These are phyloP conservation scores for Cryptoblepharus egeriae DNA, from an alignment of 2,797 vertebrate species.

Conservation along the genomic window DNA sequence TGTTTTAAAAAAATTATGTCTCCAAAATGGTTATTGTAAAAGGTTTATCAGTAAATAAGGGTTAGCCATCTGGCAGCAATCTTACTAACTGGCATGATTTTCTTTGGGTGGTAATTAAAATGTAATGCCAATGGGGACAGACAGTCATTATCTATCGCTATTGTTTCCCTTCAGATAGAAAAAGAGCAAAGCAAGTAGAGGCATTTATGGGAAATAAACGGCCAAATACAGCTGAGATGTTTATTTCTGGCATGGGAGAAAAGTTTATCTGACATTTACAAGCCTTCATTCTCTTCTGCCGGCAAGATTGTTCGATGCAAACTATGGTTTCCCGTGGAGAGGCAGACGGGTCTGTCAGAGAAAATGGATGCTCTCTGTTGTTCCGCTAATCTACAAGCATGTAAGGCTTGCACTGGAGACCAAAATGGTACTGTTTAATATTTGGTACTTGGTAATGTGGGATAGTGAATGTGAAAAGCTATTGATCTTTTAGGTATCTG, in stretches of 20 bases:
- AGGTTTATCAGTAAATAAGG: conserved; percentile 66
- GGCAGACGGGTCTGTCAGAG: conserved; percentile 32
- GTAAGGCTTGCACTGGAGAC: conserved; percentile 32
- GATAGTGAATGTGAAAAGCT: conserved; percentile 20
- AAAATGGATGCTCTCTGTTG: conserved; percentile 47
- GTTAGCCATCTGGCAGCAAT: conserved; percentile 66
- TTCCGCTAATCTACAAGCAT: conserved; percentile 32
- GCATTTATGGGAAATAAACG: conserved; percentile 68
- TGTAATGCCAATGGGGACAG: conserved; percentile 61
- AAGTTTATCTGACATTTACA: conserved; percentile 49
- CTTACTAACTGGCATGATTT: conserved; percentile 57
- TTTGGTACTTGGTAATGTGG: conserved; percentile 21
- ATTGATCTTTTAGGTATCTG: background rate
- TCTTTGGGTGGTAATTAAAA: conserved; percentile 63
- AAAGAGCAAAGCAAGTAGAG: conserved; percentile 62
- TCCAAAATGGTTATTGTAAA: conserved; percentile 59
- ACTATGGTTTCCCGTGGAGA: conserved; percentile 56
- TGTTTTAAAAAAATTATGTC: conserved; percentile 35
- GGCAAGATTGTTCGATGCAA: conserved; percentile 56
- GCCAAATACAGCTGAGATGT: conserved; percentile 63
- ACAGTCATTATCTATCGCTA: conserved; percentile 65
- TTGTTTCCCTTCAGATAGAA: conserved; percentile 70
- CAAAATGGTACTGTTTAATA: conserved; percentile 29
- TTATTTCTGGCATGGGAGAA: conserved; percentile 61
- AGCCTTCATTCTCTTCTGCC: conserved; percentile 50